These are phyloP conservation scores for Nibea albiflora DNA, from an alignment of 2,113 vertebrate genomes.

Conservation along the genomic window DNA sequence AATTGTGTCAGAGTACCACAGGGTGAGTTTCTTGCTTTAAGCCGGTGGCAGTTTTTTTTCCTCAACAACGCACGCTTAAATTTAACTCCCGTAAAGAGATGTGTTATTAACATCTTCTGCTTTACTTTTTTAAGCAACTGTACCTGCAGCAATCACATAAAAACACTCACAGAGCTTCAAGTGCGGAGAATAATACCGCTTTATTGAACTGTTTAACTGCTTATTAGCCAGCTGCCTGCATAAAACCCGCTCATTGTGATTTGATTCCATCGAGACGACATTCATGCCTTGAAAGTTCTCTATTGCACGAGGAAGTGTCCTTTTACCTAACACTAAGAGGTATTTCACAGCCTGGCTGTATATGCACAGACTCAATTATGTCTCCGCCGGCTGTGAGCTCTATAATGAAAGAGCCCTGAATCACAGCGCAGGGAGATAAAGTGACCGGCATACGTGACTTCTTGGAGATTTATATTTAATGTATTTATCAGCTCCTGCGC, in stretches of 20 bases:
- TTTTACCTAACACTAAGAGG: conserved; percentile 43
- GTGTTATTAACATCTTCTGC: neutral
- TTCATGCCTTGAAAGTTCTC: conserved; percentile 12
- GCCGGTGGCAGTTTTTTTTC: neutral
- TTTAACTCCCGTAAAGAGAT: neutral
- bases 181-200: neutral
- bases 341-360: conserved; percentile 33
- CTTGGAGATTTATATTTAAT: conserved; percentile 26
- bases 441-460: conserved; percentile 39
- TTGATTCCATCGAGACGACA: conserved; percentile 17
- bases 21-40: conserved; percentile 20
- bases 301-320: conserved; percentile 12
- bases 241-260: conserved; percentile 9
- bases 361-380: conserved; percentile 56
- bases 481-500: conserved; percentile 46
- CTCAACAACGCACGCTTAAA: neutral
- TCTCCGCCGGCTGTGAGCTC: conserved; percentile 38
- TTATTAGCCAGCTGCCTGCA: neutral
- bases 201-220: neutral
- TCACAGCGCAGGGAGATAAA: conserved; percentile 53
- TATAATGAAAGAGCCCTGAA: conserved; percentile 44
- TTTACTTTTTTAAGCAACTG: neutral
- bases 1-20: conserved; percentile 35
- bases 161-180: neutral
- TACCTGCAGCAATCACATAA: neutral